A percentile compares a stretch with the other conserved stretches of the same genome.
Evolutionary conservation across 2,888 invertebrate species (phyloP).

Genomic region (Rugalucina vietnamica): DNA sequence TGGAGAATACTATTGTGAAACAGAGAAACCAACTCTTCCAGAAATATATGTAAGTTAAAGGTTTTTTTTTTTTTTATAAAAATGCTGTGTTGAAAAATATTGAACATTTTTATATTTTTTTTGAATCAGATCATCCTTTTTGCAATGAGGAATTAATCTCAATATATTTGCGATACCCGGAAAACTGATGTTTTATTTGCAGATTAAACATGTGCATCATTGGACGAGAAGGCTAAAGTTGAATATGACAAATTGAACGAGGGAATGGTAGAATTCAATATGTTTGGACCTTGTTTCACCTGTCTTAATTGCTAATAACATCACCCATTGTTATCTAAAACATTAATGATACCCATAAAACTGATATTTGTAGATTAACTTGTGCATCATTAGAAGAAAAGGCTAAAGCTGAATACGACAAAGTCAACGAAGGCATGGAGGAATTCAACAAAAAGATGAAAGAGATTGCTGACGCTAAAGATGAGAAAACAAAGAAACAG

Average conservation of each 20-base stretch:
- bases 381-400: slow-evolving; percentile 76
- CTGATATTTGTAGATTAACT: slow-evolving; percentile 72
- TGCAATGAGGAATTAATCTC: too few species aligned
- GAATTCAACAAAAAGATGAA: slow-evolving; percentile 86
- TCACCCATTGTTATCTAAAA: too few species aligned
- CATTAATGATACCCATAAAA: too few species aligned
- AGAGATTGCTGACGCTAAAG: slow-evolving; percentile 86
- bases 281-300: too few species aligned
- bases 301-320: too few species aligned
- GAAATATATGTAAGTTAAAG: slow-evolving; percentile 81
- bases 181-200: too few species aligned
- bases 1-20: slow-evolving; percentile 90
- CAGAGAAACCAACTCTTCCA: slow-evolving; percentile 90
- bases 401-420: slow-evolving; percentile 75
- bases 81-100: neutral
- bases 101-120: neutral
- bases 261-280: neutral
- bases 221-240: neutral
- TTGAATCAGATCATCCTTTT: too few species aligned
- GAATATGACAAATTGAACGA: neutral
- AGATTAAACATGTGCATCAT: too few species aligned
- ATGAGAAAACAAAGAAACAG: slow-evolving; percentile 86
- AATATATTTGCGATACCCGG: too few species aligned
- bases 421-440: slow-evolving; percentile 84
- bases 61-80: neutral